Evolutionary conservation across 1,140 invertebrate genomes (phyloP), one percentile per base, ranked within the genome.

Genomic region (Anagrus nilaparvatae): DNA sequence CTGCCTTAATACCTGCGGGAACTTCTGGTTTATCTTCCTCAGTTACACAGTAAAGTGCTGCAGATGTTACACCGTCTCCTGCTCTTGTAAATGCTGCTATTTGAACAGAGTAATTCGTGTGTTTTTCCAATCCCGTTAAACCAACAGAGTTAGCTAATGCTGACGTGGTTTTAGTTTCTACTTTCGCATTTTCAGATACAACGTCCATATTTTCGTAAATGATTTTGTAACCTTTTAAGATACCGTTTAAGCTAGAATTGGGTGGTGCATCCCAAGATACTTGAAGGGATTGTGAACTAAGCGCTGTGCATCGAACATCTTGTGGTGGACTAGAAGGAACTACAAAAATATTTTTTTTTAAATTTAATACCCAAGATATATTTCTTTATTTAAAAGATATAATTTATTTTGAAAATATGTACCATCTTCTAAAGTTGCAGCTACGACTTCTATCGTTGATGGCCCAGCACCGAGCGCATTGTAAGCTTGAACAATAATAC

Each of bases 21-120:
- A 82, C 75, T 46, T 84, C 85, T 30, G 91, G 91, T 47, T 92
- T 80, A 69, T 94, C 90, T 72, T 96, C 88, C 52, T 89, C 79
- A 14, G 93, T 96, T 46, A 82, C 78, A 56, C 91, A 92, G 60
- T 82, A 88, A 29, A 93, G 77, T 1, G 88, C 79, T 13, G 76
- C 70, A 36, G 87, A 89, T 40, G 81, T 72, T 12, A 85, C 79
- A 4, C 92, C 92, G 63, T 92, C 87, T 2, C 93, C 92, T 32
- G 86, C 84, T 32, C 80, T 74, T 3, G 91, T 96, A 63, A 78
- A 91, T 5, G 88, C 90, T 48, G 87, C 71, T 9, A 92, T 84
- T 45, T 84, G 81, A 0, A 96, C 80, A 32, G 86, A 93, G 63
- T 96, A 97, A 70, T 95, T 96, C n/a, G 88, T 91, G 61, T 81